Evolutionary conservation across 2,113 vertebrate species (phyloP).

Genomic region (Peromyscus polionotus): DNA sequence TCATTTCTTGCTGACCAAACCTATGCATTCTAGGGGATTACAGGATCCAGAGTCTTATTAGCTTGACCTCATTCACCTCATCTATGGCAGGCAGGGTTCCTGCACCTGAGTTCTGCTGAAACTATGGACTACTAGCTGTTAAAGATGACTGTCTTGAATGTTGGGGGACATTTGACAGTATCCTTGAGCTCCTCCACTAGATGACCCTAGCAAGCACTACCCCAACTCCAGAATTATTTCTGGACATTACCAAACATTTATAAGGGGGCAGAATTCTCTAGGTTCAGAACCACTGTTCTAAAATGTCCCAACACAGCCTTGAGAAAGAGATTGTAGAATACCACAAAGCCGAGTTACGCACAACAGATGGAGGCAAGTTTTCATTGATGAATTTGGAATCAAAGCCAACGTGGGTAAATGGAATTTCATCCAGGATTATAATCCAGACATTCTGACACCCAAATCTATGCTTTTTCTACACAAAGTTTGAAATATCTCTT

Average conservation of each 20-base stretch:
- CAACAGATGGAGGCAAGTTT: not conserved
- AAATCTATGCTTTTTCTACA: not conserved
- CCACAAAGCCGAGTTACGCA: not conserved
- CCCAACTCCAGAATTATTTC: not conserved
- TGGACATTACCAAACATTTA: not conserved
- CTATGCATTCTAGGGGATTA: not conserved
- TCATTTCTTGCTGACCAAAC: not conserved
- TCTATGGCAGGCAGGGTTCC: not conserved
- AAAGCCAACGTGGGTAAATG: not conserved
- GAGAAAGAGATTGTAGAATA: not conserved
- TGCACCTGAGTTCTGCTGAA: not conserved
- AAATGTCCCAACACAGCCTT: not conserved
- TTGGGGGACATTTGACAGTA: not conserved
- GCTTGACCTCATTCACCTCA: not conserved
- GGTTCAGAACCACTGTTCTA: not conserved
- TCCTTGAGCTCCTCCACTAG: not conserved
- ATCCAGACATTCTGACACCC: not conserved
- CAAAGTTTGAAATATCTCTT: not conserved
- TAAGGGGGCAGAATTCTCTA: not conserved
- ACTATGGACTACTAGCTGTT: no score
- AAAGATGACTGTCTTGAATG: rapidly evolving
- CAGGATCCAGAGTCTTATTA: not conserved
- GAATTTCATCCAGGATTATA: not conserved
- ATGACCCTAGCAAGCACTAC: not conserved
- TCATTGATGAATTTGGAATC: not conserved